Percentiles rank a stretch among this genome's conserved stretches.
These are phyloP conservation scores for Steromphala cineraria DNA, from an alignment of 2,888 invertebrate genomes.

Conservation along the genomic window DNA sequence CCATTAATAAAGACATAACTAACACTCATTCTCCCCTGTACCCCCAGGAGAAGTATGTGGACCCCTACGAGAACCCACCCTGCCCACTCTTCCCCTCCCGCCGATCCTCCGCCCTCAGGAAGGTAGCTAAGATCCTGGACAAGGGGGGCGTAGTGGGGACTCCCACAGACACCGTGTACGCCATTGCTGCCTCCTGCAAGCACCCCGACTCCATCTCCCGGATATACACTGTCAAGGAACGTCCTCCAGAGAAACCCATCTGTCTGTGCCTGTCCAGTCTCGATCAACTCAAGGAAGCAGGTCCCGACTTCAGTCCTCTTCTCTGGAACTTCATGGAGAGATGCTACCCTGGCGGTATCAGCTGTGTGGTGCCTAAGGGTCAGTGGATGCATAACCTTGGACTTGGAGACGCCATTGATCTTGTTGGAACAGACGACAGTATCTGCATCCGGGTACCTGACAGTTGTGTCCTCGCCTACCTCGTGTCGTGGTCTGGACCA, in stretches of 20 bases:
- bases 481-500: slow-evolving; percentile 52
- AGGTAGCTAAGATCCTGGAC: slow-evolving; percentile 46
- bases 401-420: slow-evolving; percentile 39
- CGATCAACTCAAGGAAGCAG: slow-evolving; percentile 48
- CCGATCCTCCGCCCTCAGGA: slow-evolving; percentile 42
- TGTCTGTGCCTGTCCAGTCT: slow-evolving; percentile 59
- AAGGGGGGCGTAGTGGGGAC: slow-evolving; percentile 51
- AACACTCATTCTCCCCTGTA: too few relatives aligned
- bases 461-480: slow-evolving; percentile 52
- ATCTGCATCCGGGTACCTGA: slow-evolving; percentile 58
- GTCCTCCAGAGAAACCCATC: slow-evolving; percentile 60
- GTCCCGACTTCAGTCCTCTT: slow-evolving; percentile 49
- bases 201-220: slow-evolving; percentile 50
- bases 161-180: slow-evolving; percentile 61
- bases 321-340: slow-evolving; percentile 56
- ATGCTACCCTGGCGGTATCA: slow-evolving; percentile 58
- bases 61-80: slow-evolving; percentile 30
- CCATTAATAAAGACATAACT: too few relatives aligned
- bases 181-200: slow-evolving; percentile 54
- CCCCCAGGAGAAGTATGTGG: slow-evolving; percentile 34
- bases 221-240: slow-evolving; percentile 55
- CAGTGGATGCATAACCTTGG: slow-evolving; percentile 50
- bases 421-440: slow-evolving; percentile 51
- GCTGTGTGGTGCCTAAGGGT: slow-evolving; percentile 57
- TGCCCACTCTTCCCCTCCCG: slow-evolving; percentile 50